These are phyloP conservation scores for Yponomeuta cagnagella DNA, from an alignment of 2,888 invertebrate genomes.

Conservation along the genomic window DNA sequence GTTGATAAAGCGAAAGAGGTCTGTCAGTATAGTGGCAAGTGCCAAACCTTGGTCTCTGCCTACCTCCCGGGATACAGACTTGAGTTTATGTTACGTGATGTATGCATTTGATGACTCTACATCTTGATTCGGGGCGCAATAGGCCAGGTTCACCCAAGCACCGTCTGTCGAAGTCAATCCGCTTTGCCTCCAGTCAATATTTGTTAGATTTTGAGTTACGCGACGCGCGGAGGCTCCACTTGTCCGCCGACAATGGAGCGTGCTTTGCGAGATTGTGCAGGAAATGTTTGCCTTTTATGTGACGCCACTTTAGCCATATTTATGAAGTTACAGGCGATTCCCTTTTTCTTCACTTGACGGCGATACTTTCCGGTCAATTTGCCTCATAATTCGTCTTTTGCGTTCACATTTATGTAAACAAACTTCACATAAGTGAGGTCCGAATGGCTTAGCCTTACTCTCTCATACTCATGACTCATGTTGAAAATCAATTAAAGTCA, in stretches of 20 bases:
- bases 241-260: constrained; percentile 4
- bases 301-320: not conserved
- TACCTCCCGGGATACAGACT: no score
- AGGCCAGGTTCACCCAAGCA: not conserved
- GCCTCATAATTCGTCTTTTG: no score
- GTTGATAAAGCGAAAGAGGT: not conserved
- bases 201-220: constrained; percentile 54
- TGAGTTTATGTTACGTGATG: not conserved
- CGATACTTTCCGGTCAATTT: no score
- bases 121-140: not conserved
- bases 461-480: no score
- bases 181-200: constrained; percentile 47
- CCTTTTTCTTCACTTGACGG: not conserved
- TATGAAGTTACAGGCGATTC: not conserved
- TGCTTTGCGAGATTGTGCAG: not conserved
- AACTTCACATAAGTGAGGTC: no score
- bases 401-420: no score
- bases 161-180: constrained; percentile 9
- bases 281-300: not conserved
- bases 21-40: not conserved
- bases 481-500: no score
- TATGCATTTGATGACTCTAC: no score
- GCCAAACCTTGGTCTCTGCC: no score
- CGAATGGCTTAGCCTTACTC: no score
- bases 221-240: constrained; percentile 18